phyloP scores from a whole-genome alignment of 2,113 vertebrate genomes.

The Cynopterus brachyotis region DNA sequence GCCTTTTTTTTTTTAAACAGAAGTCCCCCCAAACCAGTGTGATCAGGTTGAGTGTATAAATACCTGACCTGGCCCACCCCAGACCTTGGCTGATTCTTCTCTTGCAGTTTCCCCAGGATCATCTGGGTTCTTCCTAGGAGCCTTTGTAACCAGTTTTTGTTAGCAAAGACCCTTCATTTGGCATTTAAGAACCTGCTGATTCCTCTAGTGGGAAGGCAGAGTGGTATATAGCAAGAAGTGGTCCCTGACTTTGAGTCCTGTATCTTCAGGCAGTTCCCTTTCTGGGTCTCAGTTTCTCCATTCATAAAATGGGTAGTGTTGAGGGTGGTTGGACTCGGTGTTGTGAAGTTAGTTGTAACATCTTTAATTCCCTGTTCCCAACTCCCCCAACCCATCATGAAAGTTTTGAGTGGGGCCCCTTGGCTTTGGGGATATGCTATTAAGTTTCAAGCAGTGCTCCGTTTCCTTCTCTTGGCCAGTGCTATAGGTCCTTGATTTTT shows the following conservation, averaged over 20 bases:
- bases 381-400: background rate
- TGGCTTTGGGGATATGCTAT: background rate
- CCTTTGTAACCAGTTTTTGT: background rate
- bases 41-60: background rate
- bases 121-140: conserved; percentile 27
- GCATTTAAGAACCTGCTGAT: background rate
- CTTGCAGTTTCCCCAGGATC: background rate
- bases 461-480: background rate
- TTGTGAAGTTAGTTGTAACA: conserved; percentile 16
- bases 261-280: background rate
- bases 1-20: background rate
- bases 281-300: conserved; percentile 44
- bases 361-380: conserved; percentile 17
- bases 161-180: background rate
- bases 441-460: conserved; percentile 14
- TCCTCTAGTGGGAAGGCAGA: background rate
- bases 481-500: background rate
- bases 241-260: background rate
- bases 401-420: background rate
- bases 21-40: background rate
- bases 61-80: background rate
- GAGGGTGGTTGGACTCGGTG: background rate
- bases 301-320: background rate
- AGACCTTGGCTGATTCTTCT: conserved; percentile 19
- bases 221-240: background rate